Conservation (phyloP, 2,888 invertebrate genomes). For the Sinopyrophorus schimmeli region DNA sequence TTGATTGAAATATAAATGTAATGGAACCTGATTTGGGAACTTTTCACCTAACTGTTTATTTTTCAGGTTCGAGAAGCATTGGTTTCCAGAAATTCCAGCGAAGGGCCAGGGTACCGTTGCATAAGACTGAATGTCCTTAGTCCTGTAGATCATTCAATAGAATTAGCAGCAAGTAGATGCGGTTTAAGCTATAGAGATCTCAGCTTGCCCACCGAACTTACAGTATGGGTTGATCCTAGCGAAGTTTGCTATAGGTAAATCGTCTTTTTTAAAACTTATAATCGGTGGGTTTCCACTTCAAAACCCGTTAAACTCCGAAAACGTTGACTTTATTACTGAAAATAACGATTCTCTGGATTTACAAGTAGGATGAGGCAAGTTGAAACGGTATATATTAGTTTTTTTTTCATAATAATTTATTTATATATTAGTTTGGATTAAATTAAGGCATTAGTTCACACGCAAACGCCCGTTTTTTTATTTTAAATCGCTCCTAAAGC, state of each 20-base stretch:
- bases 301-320: neutral
- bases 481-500: too few relatives aligned
- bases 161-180: slow-evolving; percentile 65
- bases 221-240: slow-evolving; percentile 76
- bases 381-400: too few relatives aligned
- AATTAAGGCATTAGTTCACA: too few relatives aligned
- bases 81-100: slow-evolving; percentile 73
- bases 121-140: slow-evolving; percentile 68
- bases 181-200: slow-evolving; percentile 64
- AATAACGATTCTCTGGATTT: neutral
- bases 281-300: too few relatives aligned
- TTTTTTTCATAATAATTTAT: too few relatives aligned
- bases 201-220: slow-evolving; percentile 70
- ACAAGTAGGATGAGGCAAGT: too few relatives aligned
- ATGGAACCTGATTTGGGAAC: too few relatives aligned
- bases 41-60: too few relatives aligned
- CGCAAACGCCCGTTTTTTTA: too few relatives aligned
- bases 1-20: too few relatives aligned
- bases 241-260: slow-evolving; percentile 64
- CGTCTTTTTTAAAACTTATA: too few relatives aligned
- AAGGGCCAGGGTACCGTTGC: slow-evolving; percentile 74
- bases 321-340: neutral
- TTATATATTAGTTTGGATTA: too few relatives aligned
- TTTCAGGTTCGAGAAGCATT: slow-evolving; percentile 63
- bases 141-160: slow-evolving; percentile 69